Percentiles rank a stretch among this genome's conserved stretches.
phyloP scores from a whole-genome alignment of 2,113 vertebrate species.

The Stigmatopora argus region DNA sequence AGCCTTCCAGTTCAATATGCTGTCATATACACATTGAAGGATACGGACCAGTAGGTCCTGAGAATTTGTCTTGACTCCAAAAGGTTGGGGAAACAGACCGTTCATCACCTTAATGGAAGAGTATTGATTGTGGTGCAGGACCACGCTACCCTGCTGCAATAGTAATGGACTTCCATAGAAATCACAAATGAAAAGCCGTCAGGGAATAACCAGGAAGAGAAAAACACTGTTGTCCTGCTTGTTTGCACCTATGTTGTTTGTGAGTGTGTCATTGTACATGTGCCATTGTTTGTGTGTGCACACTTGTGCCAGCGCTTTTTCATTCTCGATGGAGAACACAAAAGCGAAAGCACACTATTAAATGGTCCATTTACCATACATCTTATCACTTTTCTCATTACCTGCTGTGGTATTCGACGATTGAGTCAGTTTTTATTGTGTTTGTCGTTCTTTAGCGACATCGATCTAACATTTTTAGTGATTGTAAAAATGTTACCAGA shows the following conservation, averaged over 20 bases:
- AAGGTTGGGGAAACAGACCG: constrained; percentile 51
- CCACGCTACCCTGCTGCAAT: constrained; percentile 56
- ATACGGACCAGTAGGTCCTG: constrained; percentile 54
- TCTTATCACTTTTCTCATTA: neutral
- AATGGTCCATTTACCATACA: constrained; percentile 3
- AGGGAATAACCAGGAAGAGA: constrained; percentile 31
- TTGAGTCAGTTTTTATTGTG: neutral
- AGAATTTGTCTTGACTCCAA: constrained; percentile 60
- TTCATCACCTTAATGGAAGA: constrained; percentile 71
- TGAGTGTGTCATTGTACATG: neutral
- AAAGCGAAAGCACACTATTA: constrained; percentile 4
- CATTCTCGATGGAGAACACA: constrained; percentile 3
- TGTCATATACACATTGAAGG: constrained; percentile 48
- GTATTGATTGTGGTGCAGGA: constrained; percentile 64
- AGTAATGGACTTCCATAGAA: constrained; percentile 61
- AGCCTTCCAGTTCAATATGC: constrained; percentile 19
- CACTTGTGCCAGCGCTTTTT: constrained; percentile 14
- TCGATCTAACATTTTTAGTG: neutral
- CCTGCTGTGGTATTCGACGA: neutral
- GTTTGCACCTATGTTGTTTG: constrained; percentile 31
- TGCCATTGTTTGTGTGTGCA: neutral
- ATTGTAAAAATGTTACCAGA: neutral
- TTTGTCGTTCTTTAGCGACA: neutral
- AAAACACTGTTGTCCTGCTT: constrained; percentile 25
- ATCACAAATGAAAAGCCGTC: constrained; percentile 54